These are phyloP conservation scores for Ceratina australensis DNA, from an alignment of 1,140 invertebrate species.

Conservation along the genomic window DNA sequence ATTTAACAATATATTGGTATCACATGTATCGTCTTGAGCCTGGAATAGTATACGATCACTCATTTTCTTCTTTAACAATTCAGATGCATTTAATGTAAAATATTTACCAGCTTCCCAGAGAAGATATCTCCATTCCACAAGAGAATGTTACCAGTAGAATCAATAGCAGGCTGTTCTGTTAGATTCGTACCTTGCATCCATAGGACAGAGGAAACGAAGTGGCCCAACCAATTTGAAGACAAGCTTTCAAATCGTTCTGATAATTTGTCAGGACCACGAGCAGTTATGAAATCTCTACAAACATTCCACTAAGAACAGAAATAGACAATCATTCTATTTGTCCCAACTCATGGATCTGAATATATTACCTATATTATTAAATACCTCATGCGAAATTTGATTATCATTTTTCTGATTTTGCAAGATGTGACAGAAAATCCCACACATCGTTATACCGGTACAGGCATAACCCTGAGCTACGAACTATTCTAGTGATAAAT, in stretches of 20 bases:
- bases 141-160: constrained; percentile 81
- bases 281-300: constrained; percentile 72
- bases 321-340: not conserved
- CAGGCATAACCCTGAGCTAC: constrained; percentile 6
- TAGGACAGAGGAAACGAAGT: constrained; percentile 83
- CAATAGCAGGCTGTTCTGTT: constrained; percentile 82
- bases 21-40: constrained; percentile 68
- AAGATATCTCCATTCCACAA: constrained; percentile 93
- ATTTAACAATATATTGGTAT: constrained; percentile 75
- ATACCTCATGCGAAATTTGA: constrained; percentile 42
- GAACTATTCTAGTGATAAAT: constrained; percentile 2
- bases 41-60: constrained; percentile 52
- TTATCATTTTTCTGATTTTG: constrained; percentile 29
- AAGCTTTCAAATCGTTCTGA: constrained; percentile 60
- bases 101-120: constrained; percentile 76
- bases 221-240: constrained; percentile 83
- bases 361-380: not conserved
- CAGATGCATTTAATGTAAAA: not conserved
- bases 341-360: too few relatives aligned
- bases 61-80: not conserved
- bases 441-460: constrained; percentile 70
- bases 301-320: constrained; percentile 71
- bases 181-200: constrained; percentile 85
- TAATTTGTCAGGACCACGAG: constrained; percentile 79
- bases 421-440: constrained; percentile 72